Evolutionary conservation across 2,797 vertebrate species (phyloP), one percentile per base, ranked within the genome.

Genomic region (Spinus olivaceus): DNA sequence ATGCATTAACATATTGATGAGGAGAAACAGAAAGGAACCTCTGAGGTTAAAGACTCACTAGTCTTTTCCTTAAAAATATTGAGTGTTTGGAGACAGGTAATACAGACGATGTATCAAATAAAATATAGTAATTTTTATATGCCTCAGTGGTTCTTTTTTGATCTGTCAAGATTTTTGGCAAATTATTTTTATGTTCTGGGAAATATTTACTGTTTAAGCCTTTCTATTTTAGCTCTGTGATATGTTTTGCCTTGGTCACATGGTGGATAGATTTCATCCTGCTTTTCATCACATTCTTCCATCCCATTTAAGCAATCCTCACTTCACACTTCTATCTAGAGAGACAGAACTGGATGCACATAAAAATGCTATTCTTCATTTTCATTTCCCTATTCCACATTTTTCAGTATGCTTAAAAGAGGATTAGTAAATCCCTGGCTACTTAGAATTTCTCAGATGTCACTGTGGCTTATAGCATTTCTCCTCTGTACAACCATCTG

Each of bases 361-460:
- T 66, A 41, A 81, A 90, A 90, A 66, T 23, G 6, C 9, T 91
- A 50, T 91, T 91, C 53, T 93, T 90, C 13, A 44, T 72, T 92
- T 93, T 65, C 65, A 71, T 83, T 81, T 59, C 65, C 23, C 21
- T 87, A 78, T 86, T 12, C 46, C 32, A 66, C 32, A 73, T 90
- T 86, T 71, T 77, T 85, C 67, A 73, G 17, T 73, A 76, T 3
- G 35, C 35, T 88, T 81, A 51, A 82, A 95, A 85, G 44, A 85
- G 64, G 91, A 91, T 91, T 91, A 90, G 44, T 79, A 95, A 92
- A 95, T 87, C 77, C 47, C 59, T 64, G 70, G 65, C 46, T 93
- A 65, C 18, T 70, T 64, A 69, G 64, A 76, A 81, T 93, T 93
- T 89, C 71, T 83, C 76, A 88, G 37, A 90, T 83, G 71, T 92